Evolutionary conservation across 2,113 vertebrate species (phyloP).

Genomic region (Dermatemys mawii): DNA sequence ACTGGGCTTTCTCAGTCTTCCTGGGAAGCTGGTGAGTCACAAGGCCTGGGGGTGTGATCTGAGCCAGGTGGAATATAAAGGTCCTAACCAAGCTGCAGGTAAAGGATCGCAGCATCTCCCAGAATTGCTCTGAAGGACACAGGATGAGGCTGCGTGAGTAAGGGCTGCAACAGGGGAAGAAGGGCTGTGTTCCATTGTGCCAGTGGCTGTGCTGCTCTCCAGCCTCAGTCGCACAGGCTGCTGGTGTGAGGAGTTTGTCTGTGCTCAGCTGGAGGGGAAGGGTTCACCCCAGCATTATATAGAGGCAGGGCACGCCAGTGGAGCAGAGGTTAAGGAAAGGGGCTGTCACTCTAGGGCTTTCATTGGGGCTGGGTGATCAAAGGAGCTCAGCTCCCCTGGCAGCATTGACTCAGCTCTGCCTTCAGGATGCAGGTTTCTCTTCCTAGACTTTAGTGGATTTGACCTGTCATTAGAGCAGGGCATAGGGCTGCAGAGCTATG

Average conservation of each 20-base stretch:
- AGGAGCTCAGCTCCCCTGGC: neutral
- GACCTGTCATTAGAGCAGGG: neutral
- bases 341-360: neutral
- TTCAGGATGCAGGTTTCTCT: neutral
- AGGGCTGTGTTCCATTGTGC: neutral
- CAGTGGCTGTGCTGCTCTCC: neutral
- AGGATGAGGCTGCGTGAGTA: constrained; percentile 27
- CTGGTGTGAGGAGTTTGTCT: neutral
- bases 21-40: neutral
- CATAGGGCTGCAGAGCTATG: neutral
- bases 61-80: constrained; percentile 3
- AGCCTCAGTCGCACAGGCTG: neutral
- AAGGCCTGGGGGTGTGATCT: neutral
- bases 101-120: neutral
- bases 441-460: neutral
- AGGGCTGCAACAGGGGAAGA: neutral
- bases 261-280: neutral
- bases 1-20: neutral
- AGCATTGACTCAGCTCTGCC: neutral
- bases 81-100: neutral
- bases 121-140: neutral
- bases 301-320: neutral
- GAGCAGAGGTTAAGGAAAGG: neutral
- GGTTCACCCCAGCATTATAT: neutral
- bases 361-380: neutral